A percentile compares a stretch with the other conserved stretches of the same genome.
Conservation (phyloP, 2,888 invertebrate genomes). For the Apodemia hepburni region DNA sequence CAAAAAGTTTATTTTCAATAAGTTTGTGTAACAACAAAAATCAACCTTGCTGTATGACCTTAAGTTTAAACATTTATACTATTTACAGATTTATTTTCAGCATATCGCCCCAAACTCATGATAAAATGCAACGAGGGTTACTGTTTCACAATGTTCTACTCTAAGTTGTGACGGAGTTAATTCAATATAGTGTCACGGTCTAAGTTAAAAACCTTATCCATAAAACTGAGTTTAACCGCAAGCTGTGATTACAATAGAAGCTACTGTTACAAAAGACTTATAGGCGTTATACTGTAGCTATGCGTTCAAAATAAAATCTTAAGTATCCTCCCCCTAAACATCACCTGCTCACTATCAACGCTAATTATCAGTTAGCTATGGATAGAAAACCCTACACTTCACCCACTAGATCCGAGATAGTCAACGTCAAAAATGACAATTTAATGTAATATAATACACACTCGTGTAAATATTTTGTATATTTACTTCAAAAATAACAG, state of each 20-base stretch:
- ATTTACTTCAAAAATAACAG: slow-evolving; percentile 81
- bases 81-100: slow-evolving; percentile 78
- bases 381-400: slow-evolving; percentile 13
- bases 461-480: slow-evolving; percentile 78
- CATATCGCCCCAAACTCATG: slow-evolving; percentile 72
- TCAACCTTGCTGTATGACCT: slow-evolving; percentile 77
- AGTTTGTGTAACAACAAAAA: slow-evolving; percentile 80
- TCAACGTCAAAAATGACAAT: slow-evolving; percentile 47
- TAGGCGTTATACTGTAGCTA: slow-evolving; percentile 40
- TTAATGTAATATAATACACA: slow-evolving; percentile 74
- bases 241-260: slow-evolving; percentile 73
- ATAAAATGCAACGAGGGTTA: slow-evolving; percentile 78
- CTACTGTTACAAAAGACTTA: slow-evolving; percentile 64
- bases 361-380: slow-evolving; percentile 5
- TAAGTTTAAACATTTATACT: slow-evolving; percentile 72
- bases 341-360: slow-evolving; percentile 25
- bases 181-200: slow-evolving; percentile 63
- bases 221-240: slow-evolving; percentile 64
- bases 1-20: slow-evolving; percentile 80
- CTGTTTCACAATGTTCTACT: slow-evolving; percentile 65
- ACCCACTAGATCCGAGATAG: slow-evolving; percentile 37
- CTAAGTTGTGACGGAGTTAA: slow-evolving; percentile 77
- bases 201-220: slow-evolving; percentile 45
- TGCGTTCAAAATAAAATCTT: slow-evolving; percentile 48
- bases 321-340: slow-evolving; percentile 60